These are phyloP conservation scores for Nemotelus nigrinus DNA, from an alignment of 2,888 invertebrate species.

Conservation along the genomic window DNA sequence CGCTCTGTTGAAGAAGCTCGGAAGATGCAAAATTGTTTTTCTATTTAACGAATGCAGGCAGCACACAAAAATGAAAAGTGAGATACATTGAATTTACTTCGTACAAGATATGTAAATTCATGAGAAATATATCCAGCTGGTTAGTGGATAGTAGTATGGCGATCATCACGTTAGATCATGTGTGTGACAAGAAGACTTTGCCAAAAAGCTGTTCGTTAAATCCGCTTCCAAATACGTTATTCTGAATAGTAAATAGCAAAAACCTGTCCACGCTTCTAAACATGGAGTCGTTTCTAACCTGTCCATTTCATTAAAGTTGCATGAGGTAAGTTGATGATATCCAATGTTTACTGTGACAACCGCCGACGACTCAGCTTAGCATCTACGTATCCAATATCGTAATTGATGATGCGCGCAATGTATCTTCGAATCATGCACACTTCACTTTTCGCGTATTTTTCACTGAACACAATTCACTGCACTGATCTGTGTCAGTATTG, in stretches of 20 bases:
- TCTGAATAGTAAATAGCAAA: background rate
- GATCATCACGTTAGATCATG: background rate
- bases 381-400: background rate
- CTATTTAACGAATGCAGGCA: background rate
- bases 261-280: constrained; percentile 3
- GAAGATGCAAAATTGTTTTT: background rate
- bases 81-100: background rate
- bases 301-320: constrained; percentile 13
- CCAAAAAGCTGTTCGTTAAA: constrained; percentile 28
- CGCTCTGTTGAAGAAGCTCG: background rate
- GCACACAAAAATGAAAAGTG: constrained; percentile 22
- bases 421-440: background rate
- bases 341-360: constrained; percentile 5
- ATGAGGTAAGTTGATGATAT: constrained; percentile 9
- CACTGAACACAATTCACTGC: too few species aligned
- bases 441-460: background rate
- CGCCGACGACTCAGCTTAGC: background rate
- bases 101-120: too few species aligned
- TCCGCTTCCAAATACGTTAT: constrained; percentile 17
- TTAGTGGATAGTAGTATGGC: background rate
- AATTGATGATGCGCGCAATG: background rate
- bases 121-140: too few species aligned
- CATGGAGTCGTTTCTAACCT: constrained; percentile 13
- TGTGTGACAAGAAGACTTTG: background rate
- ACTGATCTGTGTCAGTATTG: too few species aligned